phyloP scores from a whole-genome alignment of 2,797 vertebrate genomes.

The Poecilia velifera region DNA sequence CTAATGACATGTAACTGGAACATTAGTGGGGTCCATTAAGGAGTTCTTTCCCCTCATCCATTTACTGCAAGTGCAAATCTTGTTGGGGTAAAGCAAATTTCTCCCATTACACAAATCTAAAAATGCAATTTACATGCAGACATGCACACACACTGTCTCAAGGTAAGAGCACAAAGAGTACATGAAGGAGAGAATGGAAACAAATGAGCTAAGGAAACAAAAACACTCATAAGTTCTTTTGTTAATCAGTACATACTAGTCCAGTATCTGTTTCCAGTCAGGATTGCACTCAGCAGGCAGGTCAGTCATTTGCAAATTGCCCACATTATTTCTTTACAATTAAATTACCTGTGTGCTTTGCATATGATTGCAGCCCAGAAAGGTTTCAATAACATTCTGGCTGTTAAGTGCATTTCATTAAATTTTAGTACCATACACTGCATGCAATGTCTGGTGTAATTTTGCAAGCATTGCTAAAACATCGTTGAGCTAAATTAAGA shows the following conservation, averaged over 20 bases:
- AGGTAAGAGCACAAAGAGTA: background rate
- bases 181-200: background rate
- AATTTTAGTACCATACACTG: slow-evolving; percentile 5
- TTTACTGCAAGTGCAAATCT: slow-evolving; percentile 31
- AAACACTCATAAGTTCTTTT: background rate
- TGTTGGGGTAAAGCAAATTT: slow-evolving; percentile 34
- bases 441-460: slow-evolving; percentile 27
- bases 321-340: slow-evolving; percentile 9
- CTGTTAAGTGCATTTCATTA: slow-evolving; percentile 28
- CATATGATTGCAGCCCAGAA: slow-evolving; percentile 13
- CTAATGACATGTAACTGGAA: slow-evolving; percentile 70
- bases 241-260: slow-evolving; percentile 13
- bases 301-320: slow-evolving; percentile 13
- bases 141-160: background rate
- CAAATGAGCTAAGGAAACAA: background rate
- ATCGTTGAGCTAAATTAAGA: slow-evolving; percentile 10
- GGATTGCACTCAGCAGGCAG: slow-evolving; percentile 9
- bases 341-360: slow-evolving; percentile 13
- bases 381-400: slow-evolving; percentile 7
- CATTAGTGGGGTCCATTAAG: slow-evolving; percentile 71
- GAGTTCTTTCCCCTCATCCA: slow-evolving; percentile 43
- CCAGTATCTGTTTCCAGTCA: slow-evolving; percentile 1
- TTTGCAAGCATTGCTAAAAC: slow-evolving; percentile 22
- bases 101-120: slow-evolving; percentile 28
- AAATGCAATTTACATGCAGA: slow-evolving; percentile 31